Conservation (phyloP, 1,140 invertebrate species). For the Drosophila arawakana region DNA sequence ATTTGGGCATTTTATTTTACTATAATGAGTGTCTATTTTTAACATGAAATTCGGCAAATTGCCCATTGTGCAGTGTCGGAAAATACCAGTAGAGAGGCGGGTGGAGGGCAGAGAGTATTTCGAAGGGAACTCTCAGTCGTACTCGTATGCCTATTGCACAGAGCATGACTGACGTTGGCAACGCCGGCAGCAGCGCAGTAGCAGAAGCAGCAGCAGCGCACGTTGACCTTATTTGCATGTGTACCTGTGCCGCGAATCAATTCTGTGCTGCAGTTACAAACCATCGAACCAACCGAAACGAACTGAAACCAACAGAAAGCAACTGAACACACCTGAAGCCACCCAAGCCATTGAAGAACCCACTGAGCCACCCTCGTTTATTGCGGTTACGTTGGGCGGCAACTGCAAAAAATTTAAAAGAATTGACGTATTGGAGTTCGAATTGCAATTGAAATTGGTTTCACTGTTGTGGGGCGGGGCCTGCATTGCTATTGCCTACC, state of each 20-base stretch:
- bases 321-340: too few relatives aligned
- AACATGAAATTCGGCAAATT: too few relatives aligned
- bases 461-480: constrained; percentile 30
- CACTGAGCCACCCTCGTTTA: constrained; percentile 15
- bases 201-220: constrained; percentile 58
- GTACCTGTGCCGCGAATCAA: constrained; percentile 69
- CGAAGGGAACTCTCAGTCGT: background rate
- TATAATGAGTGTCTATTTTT: too few relatives aligned
- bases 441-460: constrained; percentile 81
- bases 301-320: background rate
- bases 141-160: constrained; percentile 31
- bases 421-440: constrained; percentile 78
- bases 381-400: constrained; percentile 64
- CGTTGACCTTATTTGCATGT: constrained; percentile 81
- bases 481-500: background rate
- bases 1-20: too few relatives aligned
- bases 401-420: constrained; percentile 80
- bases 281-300: background rate
- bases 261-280: constrained; percentile 51
- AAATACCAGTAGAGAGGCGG: background rate
- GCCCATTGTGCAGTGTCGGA: background rate
- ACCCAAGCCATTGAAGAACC: background rate
- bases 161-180: constrained; percentile 55
- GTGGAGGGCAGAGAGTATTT: background rate
- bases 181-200: constrained; percentile 35